phyloP scores from a whole-genome alignment of 2,113 vertebrate species.

The Parus major region DNA sequence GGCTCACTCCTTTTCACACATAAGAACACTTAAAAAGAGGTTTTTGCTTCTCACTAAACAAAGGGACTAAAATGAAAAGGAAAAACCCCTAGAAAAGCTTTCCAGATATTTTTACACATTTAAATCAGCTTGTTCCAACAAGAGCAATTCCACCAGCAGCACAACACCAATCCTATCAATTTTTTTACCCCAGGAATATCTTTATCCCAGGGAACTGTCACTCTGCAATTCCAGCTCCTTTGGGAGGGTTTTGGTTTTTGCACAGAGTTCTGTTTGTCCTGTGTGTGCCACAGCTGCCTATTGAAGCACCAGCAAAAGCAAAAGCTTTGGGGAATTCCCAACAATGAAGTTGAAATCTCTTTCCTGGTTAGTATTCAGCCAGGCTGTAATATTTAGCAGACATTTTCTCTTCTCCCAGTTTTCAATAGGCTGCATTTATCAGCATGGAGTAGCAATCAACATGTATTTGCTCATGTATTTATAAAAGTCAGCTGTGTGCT shows the following conservation, averaged over 20 bases:
- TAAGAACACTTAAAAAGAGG: neutral
- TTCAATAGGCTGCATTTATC: slow-evolving; percentile 54
- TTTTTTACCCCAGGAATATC: neutral
- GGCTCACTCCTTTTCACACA: neutral
- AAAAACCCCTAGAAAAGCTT: neutral
- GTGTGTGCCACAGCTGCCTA: neutral
- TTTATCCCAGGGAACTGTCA: neutral
- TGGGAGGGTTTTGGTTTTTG: neutral
- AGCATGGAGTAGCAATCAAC: slow-evolving; percentile 58
- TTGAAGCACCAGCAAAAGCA: slow-evolving; percentile 4
- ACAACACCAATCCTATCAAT: neutral
- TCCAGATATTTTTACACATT: neutral
- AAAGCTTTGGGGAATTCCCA: slow-evolving; percentile 57
- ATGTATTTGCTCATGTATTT: slow-evolving; percentile 49
- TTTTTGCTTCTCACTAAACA: neutral
- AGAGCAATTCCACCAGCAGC: neutral
- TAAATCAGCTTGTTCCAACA: neutral
- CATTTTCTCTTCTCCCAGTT: slow-evolving; percentile 39
- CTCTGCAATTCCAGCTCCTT: neutral
- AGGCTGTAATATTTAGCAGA: slow-evolving; percentile 6
- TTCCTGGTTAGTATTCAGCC: slow-evolving; percentile 57
- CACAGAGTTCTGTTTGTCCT: slow-evolving; percentile 27
- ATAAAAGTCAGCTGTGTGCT: slow-evolving; percentile 43
- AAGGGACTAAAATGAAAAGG: neutral
- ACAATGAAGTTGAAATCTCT: slow-evolving; percentile 55